Percentiles rank a stretch among this genome's conserved stretches.
Evolutionary conservation across 1,140 invertebrate genomes (phyloP).

Genomic region (Sminthurinus signatus): DNA sequence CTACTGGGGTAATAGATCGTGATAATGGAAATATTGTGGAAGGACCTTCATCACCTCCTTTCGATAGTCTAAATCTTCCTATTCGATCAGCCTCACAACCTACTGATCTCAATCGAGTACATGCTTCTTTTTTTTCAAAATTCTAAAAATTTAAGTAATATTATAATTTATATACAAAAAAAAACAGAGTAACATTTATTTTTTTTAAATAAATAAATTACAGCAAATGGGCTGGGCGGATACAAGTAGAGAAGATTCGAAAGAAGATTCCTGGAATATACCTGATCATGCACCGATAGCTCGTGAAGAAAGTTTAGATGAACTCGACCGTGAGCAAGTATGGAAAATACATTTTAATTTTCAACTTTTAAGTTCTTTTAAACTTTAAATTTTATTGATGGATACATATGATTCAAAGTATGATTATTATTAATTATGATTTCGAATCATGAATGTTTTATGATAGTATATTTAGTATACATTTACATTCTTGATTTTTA

Average conservation of each 20-base stretch:
- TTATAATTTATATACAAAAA: too few relatives aligned
- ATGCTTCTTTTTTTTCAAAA: too few relatives aligned
- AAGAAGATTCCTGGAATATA: conserved; percentile 52
- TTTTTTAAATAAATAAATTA: background rate
- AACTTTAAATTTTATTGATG: too few relatives aligned
- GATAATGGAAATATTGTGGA: too few relatives aligned
- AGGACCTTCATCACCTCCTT: conserved; percentile 7
- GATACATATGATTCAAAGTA: too few relatives aligned
- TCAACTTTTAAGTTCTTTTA: too few relatives aligned
- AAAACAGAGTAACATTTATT: too few relatives aligned
- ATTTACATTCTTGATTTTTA: too few relatives aligned
- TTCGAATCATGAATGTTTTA: too few relatives aligned
- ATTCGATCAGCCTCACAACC: conserved; percentile 35
- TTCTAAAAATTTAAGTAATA: too few relatives aligned
- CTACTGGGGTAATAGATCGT: background rate
- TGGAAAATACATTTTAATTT: conserved; percentile 15
- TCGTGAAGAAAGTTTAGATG: conserved; percentile 59
- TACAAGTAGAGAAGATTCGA: conserved; percentile 43
- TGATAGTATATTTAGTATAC: too few relatives aligned
- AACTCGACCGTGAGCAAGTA: conserved; percentile 52
- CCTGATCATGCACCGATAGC: conserved; percentile 55
- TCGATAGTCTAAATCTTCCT: conserved; percentile 31
- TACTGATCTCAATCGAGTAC: conserved; percentile 38
- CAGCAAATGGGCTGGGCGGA: conserved; percentile 28
- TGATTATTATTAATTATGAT: too few relatives aligned